Evolutionary conservation across 2,797 vertebrate species (phyloP), one percentile per base, ranked within the genome.

Genomic region (Cetoscarus ocellatus): DNA sequence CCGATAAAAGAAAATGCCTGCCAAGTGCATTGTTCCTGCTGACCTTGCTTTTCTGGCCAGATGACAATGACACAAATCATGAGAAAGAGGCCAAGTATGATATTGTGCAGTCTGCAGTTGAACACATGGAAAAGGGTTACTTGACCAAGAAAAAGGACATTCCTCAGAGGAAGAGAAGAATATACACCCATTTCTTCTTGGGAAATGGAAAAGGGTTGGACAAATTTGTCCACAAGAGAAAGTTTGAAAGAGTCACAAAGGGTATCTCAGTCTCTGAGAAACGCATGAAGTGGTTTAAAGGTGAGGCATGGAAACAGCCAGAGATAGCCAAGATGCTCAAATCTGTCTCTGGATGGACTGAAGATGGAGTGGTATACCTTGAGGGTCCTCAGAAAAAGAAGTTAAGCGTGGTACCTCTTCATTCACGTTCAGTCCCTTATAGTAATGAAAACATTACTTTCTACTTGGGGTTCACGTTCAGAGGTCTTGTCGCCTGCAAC

Each of bases 391-490:
- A 72, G 7, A 89, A 81, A 56, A 90, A 53, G 12, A 94, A 90
- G 39, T 88, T 96, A 42, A 73, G n/a, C 0, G 86, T 97, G 19
- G 27, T 74, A 50, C 79, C 94, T 42, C 78, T 95, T 13, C 84
- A 95, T 69, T 48, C 18, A 0, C 88, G 84, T 10, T 96, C 95
- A 11, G 85, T 96, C 27, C 96, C 95, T 4, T 59, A 86, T 34
- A 92, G 93, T 66, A 96, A 94, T 81, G 95, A 95, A 86, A 96
- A 96, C 10, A 92, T 96, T 61, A 95, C 92, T 2, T 96, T 97
- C 80, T 96, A 95, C 73, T 67, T 97, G 45, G 96, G 95, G 1
- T 97, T 96, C 40, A 95, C 95, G 0, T 94, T 93, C 38, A 92
- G 82, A 75, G 95, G 96, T 0, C 95, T 93, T 27, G 94, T 95